A percentile compares a stretch with the other conserved stretches of the same genome.
Evolutionary conservation across 2,797 vertebrate species (phyloP).

Genomic region (Galago senegalensis): DNA sequence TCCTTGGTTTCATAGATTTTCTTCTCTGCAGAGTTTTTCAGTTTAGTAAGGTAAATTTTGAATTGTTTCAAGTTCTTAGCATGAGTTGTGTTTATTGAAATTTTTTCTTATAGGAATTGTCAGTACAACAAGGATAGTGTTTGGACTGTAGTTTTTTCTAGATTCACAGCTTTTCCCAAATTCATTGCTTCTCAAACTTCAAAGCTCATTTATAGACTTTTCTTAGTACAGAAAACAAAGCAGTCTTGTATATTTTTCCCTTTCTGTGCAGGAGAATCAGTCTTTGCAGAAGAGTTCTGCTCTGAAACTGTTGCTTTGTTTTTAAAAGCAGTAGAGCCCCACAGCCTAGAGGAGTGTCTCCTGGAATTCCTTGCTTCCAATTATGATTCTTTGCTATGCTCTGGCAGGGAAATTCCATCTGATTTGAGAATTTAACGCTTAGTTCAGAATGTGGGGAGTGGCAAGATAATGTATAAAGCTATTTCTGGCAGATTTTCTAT

Average conservation of each 20-base stretch:
- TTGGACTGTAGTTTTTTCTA: conserved; percentile 5
- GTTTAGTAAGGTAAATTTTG: conserved; percentile 44
- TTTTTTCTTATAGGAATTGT: conserved; percentile 8
- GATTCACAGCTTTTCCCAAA: background rate
- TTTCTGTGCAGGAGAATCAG: background rate
- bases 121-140: background rate
- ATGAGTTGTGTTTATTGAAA: conserved; percentile 20
- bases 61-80: conserved; percentile 54
- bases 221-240: background rate
- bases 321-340: background rate
- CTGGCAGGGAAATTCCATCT: background rate
- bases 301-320: background rate
- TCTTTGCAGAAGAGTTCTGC: conserved; percentile 34
- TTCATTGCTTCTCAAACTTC: background rate
- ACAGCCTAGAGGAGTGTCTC: background rate
- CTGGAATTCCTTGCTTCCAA: background rate
- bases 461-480: background rate
- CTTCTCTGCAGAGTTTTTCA: conserved; percentile 7
- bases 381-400: background rate
- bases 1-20: conserved; percentile 6
- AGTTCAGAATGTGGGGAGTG: background rate
- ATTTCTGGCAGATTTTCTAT: background rate
- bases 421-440: background rate
- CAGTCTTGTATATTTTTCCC: background rate
- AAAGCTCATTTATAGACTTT: background rate